Percentiles rank a stretch among this genome's conserved stretches.
Conservation (phyloP, 2,888 invertebrate species). For the Chalcosyrphus nemorum region DNA sequence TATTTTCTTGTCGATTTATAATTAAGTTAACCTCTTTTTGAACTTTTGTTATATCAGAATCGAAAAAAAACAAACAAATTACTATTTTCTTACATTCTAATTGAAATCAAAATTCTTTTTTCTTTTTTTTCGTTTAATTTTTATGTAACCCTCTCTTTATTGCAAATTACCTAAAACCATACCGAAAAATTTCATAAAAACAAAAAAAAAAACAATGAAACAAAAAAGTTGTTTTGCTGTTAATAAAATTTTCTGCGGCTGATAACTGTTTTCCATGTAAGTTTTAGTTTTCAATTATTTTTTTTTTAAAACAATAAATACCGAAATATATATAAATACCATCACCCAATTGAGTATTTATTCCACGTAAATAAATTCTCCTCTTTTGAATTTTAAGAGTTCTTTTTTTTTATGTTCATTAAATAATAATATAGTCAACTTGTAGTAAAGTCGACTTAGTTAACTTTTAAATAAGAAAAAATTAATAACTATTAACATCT, state of each 20-base stretch:
- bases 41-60: slow-evolving; percentile 37
- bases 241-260: slow-evolving; percentile 80
- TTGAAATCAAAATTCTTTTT: slow-evolving; percentile 61
- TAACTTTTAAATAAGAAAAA: background rate
- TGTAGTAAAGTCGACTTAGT: slow-evolving; percentile 8
- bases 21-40: slow-evolving; percentile 1
- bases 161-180: slow-evolving; percentile 49
- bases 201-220: slow-evolving; percentile 30
- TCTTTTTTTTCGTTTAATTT: slow-evolving; percentile 65
- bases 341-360: slow-evolving; percentile 38
- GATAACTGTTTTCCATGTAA: slow-evolving; percentile 83
- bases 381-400: slow-evolving; percentile 30
- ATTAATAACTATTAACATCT: background rate
- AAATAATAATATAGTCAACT: background rate
- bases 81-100: slow-evolving; percentile 40
- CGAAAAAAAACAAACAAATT: slow-evolving; percentile 22
- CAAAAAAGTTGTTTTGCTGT: slow-evolving; percentile 80
- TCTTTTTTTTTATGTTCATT: background rate
- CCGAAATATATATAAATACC: slow-evolving; percentile 17
- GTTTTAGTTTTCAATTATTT: slow-evolving; percentile 76
- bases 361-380: slow-evolving; percentile 38
- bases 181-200: slow-evolving; percentile 28
- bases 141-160: slow-evolving; percentile 51
- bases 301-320: slow-evolving; percentile 1
- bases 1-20: background rate